Base-by-base conservation (phyloP, 2,888 invertebrate species). In the Serripes groenlandicus region DNA sequence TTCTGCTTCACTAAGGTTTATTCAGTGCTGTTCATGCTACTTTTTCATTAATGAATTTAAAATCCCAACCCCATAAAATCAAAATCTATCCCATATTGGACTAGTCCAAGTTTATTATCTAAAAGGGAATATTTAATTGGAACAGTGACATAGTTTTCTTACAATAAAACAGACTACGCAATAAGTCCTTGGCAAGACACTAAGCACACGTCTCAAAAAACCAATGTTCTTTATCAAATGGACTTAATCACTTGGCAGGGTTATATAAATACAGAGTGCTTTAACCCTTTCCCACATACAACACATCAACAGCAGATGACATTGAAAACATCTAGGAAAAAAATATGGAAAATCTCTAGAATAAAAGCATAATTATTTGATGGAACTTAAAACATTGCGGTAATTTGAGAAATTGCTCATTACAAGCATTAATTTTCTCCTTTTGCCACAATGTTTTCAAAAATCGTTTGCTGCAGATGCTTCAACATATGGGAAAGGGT, bases 141-240 rank as follows among this genome's bases (percentile, higher is more conserved):
- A 56, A 56, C n/a, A 56, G 28, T 56, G 56, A 56, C 56, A 56
- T 56, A 49, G 49, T 15, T 11, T 56, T 56, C 23, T 26, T n/a
- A 23, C 7, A 56, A 56, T 56, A n/a, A 28, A 56, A 56, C n/a
- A 56, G n/a, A 21, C 21, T 56, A 35, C 64, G 64, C 35, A 64
- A 64, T 35, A 34, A n/a, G 18, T 7, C 1, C 30, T 64, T 64
- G 64, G 64, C 64, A 64, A 35, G 28, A 18, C 30, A 4, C 28
- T 28, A 5, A 49, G 15, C 49, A 49, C 15, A 21, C 15, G 49
- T 49, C 3, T 49, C 21, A 49, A 15, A 49, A 49, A 49, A 49
- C n/a, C 49, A 49, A 49, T 49, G 49, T 49, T 1, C 49, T 21
- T 21, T 49, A 49, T 49, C 49, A 49, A 49, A 49, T 5, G 49